These are phyloP conservation scores for Trachops cirrhosus DNA, from an alignment of 2,797 vertebrate species.

Conservation along the genomic window DNA sequence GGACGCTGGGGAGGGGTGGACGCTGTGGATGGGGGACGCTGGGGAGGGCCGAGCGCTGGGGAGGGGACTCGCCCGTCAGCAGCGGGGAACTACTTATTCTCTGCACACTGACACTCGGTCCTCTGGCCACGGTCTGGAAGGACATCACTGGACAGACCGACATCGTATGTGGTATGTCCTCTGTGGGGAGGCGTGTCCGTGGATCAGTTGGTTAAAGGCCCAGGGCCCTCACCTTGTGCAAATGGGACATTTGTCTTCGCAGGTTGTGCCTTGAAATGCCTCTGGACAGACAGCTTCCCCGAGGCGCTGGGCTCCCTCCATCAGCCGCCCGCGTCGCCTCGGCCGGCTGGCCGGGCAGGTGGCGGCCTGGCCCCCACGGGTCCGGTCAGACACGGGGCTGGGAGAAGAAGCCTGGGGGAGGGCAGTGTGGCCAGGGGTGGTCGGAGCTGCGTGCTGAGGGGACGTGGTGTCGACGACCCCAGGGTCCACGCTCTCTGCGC, in stretches of 20 bases:
- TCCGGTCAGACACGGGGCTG: fast-evolving
- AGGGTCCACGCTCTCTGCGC: fast-evolving
- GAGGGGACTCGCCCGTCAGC: too few relatives aligned
- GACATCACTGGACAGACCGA: fast-evolving
- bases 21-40: too few relatives aligned
- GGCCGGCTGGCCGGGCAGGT: fast-evolving
- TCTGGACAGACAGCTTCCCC: fast-evolving
- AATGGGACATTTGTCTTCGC: too few relatives aligned
- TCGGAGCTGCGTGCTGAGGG: background rate
- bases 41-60: too few relatives aligned
- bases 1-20: too few relatives aligned
- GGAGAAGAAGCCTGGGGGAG: too few relatives aligned
- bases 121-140: fast-evolving
- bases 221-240: background rate
- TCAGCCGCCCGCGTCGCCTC: background rate
- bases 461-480: background rate
- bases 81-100: background rate
- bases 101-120: background rate
- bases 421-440: fast-evolving
- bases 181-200: fast-evolving
- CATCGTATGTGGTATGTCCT: fast-evolving
- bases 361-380: background rate
- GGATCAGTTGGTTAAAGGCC: background rate
- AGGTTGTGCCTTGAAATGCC: background rate
- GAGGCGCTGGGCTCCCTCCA: too few relatives aligned